phyloP scores from a whole-genome alignment of 2,113 vertebrate genomes.

The Coptodon rendalli region DNA sequence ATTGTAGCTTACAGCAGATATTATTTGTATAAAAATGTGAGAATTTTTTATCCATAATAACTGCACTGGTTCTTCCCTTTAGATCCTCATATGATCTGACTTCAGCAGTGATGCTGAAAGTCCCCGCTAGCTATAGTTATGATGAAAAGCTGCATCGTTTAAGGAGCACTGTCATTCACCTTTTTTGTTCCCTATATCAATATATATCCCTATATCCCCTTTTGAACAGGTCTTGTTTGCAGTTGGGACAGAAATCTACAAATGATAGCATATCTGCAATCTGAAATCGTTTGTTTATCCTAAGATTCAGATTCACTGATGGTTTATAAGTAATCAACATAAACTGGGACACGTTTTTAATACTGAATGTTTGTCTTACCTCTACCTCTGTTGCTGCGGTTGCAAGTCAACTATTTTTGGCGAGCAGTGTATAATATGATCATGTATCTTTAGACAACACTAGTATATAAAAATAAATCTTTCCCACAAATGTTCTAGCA shows the following conservation, averaged over 20 bases:
- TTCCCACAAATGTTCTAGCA: not conserved
- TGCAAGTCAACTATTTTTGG: not conserved
- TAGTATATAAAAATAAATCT: not conserved
- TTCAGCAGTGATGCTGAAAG: not conserved
- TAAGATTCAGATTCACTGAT: not conserved
- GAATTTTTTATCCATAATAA: not conserved
- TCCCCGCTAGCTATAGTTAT: not conserved
- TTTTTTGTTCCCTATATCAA: not conserved
- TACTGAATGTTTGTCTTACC: not conserved
- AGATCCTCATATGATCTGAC: not conserved
- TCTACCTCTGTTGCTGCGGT: not conserved
- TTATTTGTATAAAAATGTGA: not conserved
- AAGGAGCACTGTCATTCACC: not conserved
- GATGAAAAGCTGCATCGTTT: not conserved
- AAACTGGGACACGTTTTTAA: not conserved
- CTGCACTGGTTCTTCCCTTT: not conserved
- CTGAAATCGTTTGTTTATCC: accelerated
- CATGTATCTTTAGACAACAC: not conserved
- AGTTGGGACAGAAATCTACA: not conserved
- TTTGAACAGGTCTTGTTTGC: not conserved
- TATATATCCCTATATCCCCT: not conserved
- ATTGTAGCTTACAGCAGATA: not conserved
- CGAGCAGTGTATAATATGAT: not conserved
- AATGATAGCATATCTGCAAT: not conserved
- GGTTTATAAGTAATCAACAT: not conserved